phyloP scores from a whole-genome alignment of 2,888 invertebrate genomes.

The Euspilapteryx auroguttella region DNA sequence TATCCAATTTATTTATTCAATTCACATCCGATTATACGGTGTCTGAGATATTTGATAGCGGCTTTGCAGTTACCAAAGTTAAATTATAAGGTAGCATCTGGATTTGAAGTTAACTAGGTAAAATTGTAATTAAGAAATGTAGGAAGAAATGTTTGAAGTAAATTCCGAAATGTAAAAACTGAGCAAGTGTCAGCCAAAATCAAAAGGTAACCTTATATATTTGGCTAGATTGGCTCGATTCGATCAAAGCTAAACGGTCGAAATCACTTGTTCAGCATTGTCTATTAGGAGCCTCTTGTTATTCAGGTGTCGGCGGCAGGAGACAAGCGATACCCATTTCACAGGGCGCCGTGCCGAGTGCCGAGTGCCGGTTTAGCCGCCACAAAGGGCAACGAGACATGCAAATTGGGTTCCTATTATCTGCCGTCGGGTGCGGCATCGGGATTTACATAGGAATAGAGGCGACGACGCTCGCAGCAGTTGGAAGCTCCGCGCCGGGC shows the following conservation, averaged over 20 bases:
- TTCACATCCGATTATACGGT: constrained; percentile 20
- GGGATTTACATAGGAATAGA: constrained; percentile 55
- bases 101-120: too few species aligned
- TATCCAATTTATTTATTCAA: constrained; percentile 36
- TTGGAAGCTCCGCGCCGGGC: constrained; percentile 38
- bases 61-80: too few species aligned
- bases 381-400: constrained; percentile 42
- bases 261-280: too few species aligned
- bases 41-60: constrained; percentile 4
- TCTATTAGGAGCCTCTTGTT: constrained; percentile 22
- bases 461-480: constrained; percentile 27
- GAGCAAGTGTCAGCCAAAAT: too few species aligned
- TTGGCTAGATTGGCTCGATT: too few species aligned
- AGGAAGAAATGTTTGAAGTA: too few species aligned
- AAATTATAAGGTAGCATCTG: too few species aligned
- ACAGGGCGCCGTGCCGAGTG: constrained; percentile 11
- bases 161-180: too few species aligned
- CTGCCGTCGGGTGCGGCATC: constrained; percentile 28
- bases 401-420: constrained; percentile 48
- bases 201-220: too few species aligned
- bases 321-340: constrained; percentile 22
- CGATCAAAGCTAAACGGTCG: too few species aligned
- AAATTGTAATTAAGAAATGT: too few species aligned
- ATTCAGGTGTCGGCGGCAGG: constrained; percentile 20
- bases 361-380: constrained; percentile 18